Evolutionary conservation across 2,113 vertebrate species (phyloP).

Genomic region (Jaculus jaculus): DNA sequence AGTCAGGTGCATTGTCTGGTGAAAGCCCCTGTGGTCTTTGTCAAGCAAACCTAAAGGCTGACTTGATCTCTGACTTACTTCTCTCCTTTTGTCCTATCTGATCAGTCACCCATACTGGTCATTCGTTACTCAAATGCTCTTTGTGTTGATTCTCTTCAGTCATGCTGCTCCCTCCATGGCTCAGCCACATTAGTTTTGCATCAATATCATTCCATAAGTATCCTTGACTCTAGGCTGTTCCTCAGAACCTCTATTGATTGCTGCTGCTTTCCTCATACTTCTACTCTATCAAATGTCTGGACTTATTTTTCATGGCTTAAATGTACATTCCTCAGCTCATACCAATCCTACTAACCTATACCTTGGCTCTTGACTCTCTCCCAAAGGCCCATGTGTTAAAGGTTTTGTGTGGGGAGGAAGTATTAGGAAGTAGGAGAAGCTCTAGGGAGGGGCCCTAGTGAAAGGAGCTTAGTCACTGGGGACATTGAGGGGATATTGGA

Average conservation of each 20-base stretch:
- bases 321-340: background rate
- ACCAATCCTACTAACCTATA: background rate
- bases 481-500: background rate
- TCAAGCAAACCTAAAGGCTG: background rate
- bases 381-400: background rate
- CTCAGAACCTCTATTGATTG: background rate
- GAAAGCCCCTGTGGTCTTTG: background rate
- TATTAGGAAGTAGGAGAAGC: background rate
- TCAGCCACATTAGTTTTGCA: background rate
- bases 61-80: background rate
- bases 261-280: background rate
- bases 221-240: background rate
- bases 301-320: background rate
- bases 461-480: background rate
- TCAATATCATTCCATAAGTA: background rate
- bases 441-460: background rate
- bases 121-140: background rate
- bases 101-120: background rate
- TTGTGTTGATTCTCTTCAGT: background rate
- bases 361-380: background rate
- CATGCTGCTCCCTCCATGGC: background rate
- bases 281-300: background rate
- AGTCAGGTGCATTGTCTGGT: background rate
- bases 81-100: background rate
- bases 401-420: background rate